A percentile compares a stretch with the other conserved stretches of the same genome.
These are phyloP conservation scores for Hymenochirus boettgeri DNA, from an alignment of 2,113 vertebrate species.

Conservation along the genomic window DNA sequence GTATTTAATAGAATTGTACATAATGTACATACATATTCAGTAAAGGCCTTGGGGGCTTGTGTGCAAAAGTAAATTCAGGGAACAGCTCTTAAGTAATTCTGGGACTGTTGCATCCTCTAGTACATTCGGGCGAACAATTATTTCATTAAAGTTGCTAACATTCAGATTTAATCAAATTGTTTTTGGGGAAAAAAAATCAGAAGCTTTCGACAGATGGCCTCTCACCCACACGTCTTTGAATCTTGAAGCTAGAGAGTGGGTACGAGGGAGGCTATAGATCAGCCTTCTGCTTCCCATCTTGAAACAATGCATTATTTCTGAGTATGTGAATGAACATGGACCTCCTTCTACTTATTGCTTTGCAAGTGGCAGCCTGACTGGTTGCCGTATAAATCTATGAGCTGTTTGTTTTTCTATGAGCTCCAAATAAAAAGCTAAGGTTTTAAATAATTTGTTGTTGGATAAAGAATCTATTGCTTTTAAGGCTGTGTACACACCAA, in stretches of 20 bases:
- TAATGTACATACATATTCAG: no score
- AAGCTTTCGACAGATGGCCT: constrained; percentile 26
- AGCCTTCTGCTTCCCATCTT: not conserved
- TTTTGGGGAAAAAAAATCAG: constrained; percentile 26
- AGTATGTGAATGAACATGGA: not conserved
- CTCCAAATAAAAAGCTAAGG: no score
- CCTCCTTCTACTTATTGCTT: not conserved
- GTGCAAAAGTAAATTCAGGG: no score
- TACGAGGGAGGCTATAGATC: not conserved
- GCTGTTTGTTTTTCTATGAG: no score
- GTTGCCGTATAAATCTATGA: not conserved
- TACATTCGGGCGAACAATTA: not conserved
- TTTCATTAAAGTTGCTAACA: constrained; percentile 33
- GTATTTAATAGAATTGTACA: no score
- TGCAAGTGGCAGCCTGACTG: not conserved
- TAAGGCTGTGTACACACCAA: no score
- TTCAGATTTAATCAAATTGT: constrained; percentile 20
- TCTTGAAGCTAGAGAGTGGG: not conserved
- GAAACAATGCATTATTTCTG: not conserved
- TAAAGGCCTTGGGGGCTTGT: no score
- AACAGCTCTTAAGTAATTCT: no score
- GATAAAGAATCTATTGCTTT: no score
- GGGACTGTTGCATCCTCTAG: no score
- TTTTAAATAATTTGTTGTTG: no score
- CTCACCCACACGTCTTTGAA: constrained; percentile 21